These are phyloP conservation scores for Melospiza georgiana DNA, from an alignment of 2,113 vertebrate species.

Conservation along the genomic window DNA sequence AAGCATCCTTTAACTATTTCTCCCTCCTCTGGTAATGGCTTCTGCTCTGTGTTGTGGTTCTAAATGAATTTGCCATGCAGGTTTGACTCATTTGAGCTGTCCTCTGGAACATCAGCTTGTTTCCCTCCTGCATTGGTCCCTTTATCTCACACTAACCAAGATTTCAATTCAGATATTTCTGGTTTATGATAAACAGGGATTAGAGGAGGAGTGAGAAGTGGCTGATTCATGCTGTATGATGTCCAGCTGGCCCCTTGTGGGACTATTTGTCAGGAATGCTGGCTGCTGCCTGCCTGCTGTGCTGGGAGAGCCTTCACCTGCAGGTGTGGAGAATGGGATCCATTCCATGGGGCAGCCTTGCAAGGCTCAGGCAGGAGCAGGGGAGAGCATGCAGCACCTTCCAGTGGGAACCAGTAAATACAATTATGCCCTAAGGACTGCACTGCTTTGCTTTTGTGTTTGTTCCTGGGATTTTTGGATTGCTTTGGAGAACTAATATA, in stretches of 20 bases:
- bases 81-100: not conserved
- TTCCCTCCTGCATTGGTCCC: not conserved
- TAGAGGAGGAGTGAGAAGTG: not conserved
- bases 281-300: not conserved
- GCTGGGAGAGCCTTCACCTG: not conserved
- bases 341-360: not conserved
- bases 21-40: not conserved
- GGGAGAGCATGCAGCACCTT: not conserved
- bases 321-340: not conserved
- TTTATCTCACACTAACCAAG: not conserved
- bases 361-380: not conserved
- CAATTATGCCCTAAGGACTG: fast-evolving
- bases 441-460: not conserved
- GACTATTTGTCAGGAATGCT: not conserved
- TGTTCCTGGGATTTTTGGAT: not conserved
- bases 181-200: not conserved
- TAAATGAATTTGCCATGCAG: not conserved
- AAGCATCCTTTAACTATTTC: not conserved
- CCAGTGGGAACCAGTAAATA: not conserved
- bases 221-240: not conserved
- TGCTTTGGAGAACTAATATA: not conserved
- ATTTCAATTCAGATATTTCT: not conserved
- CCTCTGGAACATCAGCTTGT: not conserved
- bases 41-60: not conserved
- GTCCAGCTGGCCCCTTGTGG: not conserved